phyloP scores from a whole-genome alignment of 2,888 invertebrate genomes.

The Pegoplata infirma region DNA sequence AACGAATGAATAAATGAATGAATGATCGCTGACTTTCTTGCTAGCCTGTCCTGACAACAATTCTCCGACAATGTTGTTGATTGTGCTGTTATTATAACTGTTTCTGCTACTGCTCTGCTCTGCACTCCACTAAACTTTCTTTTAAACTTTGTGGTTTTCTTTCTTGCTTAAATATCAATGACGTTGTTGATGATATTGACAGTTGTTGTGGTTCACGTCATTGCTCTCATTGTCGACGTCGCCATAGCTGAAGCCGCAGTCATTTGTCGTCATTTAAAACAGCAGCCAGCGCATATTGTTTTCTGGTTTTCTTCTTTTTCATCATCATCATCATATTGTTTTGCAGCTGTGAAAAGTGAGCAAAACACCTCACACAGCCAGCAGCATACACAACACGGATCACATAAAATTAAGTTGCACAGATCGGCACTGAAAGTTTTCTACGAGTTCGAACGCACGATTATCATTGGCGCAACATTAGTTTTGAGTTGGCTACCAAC shows the following conservation, averaged over 20 bases:
- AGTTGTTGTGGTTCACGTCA: slow-evolving; percentile 9
- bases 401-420: slow-evolving; percentile 52
- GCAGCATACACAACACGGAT: slow-evolving; percentile 39
- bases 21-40: slow-evolving; percentile 6
- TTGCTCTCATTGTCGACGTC: not conserved
- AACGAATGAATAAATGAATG: not conserved
- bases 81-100: not conserved
- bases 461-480: slow-evolving; percentile 76
- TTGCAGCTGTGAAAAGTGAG: slow-evolving; percentile 17
- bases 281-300: slow-evolving; percentile 28
- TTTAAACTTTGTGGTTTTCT: not conserved
- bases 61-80: not conserved
- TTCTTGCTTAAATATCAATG: slow-evolving; percentile 46
- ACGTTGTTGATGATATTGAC: slow-evolving; percentile 46
- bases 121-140: slow-evolving; percentile 23
- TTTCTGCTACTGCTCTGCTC: not conserved
- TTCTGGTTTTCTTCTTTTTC: slow-evolving; percentile 49
- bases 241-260: not conserved
- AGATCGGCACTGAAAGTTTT: slow-evolving; percentile 61
- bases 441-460: slow-evolving; percentile 68
- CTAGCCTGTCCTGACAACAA: slow-evolving; percentile 7
- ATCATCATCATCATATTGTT: slow-evolving; percentile 33
- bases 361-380: slow-evolving; percentile 17
- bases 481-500: slow-evolving; percentile 80
- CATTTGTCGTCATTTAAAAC: not conserved